A percentile compares a stretch with the other conserved stretches of the same genome.
Conservation (phyloP, 2,888 invertebrate genomes). For the Hirtodrosophila histrioides region DNA sequence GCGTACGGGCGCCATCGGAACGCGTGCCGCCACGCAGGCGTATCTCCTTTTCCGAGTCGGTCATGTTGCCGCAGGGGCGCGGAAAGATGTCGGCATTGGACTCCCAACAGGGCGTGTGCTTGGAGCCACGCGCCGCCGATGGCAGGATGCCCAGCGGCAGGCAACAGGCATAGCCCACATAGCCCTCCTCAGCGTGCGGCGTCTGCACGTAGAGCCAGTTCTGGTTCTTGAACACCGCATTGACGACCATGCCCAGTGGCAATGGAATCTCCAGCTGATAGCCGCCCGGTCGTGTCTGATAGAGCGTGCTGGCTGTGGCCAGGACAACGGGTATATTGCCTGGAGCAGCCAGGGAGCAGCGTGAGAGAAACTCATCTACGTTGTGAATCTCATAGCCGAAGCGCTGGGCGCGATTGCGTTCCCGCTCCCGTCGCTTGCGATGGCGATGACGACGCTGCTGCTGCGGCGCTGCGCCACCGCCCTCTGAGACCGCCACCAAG, state of each 20-base stretch:
- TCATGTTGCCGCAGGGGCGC: conserved; percentile 91
- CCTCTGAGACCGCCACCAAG: conserved; percentile 82
- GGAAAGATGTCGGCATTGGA: conserved; percentile 92
- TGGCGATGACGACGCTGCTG: conserved; percentile 82
- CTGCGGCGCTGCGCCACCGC: conserved; percentile 47
- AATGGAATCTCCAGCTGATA: conserved; percentile 89
- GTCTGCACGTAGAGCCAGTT: conserved; percentile 94
- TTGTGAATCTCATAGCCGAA: conserved; percentile 93
- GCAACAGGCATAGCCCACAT: conserved; percentile 91
- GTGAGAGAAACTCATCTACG: conserved; percentile 91
- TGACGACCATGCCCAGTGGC: conserved; percentile 93
- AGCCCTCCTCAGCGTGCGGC: conserved; percentile 93
- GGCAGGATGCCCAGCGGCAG: conserved; percentile 91
- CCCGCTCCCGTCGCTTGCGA: conserved; percentile 80
- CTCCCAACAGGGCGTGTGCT: conserved; percentile 91
- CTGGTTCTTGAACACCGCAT: conserved; percentile 93
- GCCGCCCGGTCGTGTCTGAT: conserved; percentile 89
- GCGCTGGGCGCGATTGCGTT: conserved; percentile 82
- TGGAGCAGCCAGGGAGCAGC: conserved; percentile 91
- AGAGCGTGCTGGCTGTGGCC: conserved; percentile 89
- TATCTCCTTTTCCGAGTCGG: conserved; percentile 90
- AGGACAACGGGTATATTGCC: conserved; percentile 94
- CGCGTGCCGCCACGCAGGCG: conserved; percentile 87
- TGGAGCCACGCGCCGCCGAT: conserved; percentile 83
- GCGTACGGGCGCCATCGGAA: conserved; percentile 88